These are phyloP conservation scores for Glossosoma conforme DNA, from an alignment of 1,140 invertebrate genomes.

Conservation along the genomic window DNA sequence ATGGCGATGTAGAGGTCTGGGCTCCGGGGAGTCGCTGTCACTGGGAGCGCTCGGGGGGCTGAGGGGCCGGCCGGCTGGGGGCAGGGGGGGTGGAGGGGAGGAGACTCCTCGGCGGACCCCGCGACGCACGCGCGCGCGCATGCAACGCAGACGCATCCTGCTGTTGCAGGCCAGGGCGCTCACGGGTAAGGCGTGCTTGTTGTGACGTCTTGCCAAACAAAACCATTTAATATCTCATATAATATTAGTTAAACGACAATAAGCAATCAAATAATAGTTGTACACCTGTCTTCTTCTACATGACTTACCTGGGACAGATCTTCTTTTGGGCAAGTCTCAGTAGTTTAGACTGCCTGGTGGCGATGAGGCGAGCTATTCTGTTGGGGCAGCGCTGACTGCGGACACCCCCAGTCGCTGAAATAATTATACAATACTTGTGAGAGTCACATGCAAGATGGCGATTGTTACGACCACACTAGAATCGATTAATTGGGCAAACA, in stretches of 20 bases:
- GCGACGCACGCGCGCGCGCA: neutral
- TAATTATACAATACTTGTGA: too few relatives aligned
- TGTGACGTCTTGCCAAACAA: conserved; percentile 16
- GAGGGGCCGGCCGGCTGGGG: neutral
- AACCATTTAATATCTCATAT: too few relatives aligned
- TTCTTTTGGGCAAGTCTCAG: conserved; percentile 23
- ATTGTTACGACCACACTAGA: too few relatives aligned
- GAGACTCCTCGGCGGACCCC: neutral
- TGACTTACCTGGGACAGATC: conserved; percentile 13
- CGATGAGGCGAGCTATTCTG: conserved; percentile 41
- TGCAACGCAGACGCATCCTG: neutral
- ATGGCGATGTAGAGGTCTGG: conserved; percentile 7
- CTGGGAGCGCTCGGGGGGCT: conserved; percentile 1
- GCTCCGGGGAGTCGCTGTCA: neutral
- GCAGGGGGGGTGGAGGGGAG: conserved; percentile 6
- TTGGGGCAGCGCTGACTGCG: conserved; percentile 28
- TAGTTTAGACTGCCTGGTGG: conserved; percentile 43
- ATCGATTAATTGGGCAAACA: too few relatives aligned
- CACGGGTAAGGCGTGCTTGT: conserved; percentile 17
- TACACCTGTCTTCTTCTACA: too few relatives aligned
- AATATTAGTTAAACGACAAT: too few relatives aligned
- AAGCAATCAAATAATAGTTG: too few relatives aligned
- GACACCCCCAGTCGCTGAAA: too few relatives aligned
- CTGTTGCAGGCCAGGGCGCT: neutral
- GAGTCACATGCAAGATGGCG: too few relatives aligned